A percentile compares a stretch with the other conserved stretches of the same genome.
These are phyloP conservation scores for Scatophagus argus DNA, from an alignment of 2,113 vertebrate genomes.

Conservation along the genomic window DNA sequence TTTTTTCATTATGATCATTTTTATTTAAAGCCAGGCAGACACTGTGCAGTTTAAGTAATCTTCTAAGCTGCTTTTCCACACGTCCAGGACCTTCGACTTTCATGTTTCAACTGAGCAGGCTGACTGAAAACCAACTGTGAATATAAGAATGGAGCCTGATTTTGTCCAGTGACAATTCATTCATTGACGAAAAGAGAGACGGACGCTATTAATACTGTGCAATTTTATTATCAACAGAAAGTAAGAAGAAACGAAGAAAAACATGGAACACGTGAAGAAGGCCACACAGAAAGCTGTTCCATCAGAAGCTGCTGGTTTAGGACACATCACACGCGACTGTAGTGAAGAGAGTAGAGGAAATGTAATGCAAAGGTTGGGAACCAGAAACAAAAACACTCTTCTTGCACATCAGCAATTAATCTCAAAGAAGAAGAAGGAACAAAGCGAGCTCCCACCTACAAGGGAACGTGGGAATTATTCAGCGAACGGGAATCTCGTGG, in stretches of 20 bases:
- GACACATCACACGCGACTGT: too few relatives aligned
- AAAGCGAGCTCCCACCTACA: too few relatives aligned
- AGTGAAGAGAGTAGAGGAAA: too few relatives aligned
- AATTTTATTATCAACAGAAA: neutral
- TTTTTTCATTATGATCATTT: neutral
- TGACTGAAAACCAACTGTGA: neutral
- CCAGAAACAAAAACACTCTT: too few relatives aligned
- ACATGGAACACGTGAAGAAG: neutral
- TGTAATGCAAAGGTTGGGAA: too few relatives aligned
- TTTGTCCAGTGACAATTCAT: neutral
- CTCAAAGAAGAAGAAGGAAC: too few relatives aligned
- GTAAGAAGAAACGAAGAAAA: neutral
- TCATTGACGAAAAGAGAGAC: neutral
- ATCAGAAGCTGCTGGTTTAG: too few relatives aligned
- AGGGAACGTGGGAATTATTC: too few relatives aligned
- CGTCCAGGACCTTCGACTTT: neutral
- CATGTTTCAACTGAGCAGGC: rapidly evolving
- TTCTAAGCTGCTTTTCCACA: neutral
- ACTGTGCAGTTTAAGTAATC: neutral
- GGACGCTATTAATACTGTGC: neutral
- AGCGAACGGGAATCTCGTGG: too few relatives aligned
- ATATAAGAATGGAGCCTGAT: neutral
- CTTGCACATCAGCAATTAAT: too few relatives aligned
- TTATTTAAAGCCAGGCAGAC: neutral
- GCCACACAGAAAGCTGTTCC: too few relatives aligned